Conservation (phyloP, 2,797 vertebrate species). For the Otolemur crassicaudatus region DNA sequence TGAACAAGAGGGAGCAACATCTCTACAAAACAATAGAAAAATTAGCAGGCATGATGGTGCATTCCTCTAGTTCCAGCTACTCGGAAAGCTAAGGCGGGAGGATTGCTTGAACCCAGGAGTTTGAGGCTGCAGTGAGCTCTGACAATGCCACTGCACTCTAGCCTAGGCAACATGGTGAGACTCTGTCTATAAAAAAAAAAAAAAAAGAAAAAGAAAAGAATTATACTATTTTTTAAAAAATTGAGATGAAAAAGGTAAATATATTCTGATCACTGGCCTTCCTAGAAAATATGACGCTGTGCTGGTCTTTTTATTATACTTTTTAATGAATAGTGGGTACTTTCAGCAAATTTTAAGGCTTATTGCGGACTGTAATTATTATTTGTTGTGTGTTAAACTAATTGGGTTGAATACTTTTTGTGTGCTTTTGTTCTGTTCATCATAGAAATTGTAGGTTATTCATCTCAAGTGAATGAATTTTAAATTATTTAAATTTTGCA, state of each 20-base stretch:
- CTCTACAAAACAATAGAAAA: background rate
- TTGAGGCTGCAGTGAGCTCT: background rate
- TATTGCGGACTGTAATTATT: conserved; percentile 4
- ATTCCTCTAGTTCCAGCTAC: background rate
- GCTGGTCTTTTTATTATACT: conserved; percentile 49
- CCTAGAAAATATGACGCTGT: background rate
- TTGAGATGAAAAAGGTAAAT: conserved; percentile 47
- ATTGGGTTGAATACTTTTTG: conserved; percentile 63
- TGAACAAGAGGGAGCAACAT: no score
- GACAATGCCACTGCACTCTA: background rate
- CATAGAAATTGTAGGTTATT: conserved; percentile 49
- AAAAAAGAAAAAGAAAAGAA: background rate
- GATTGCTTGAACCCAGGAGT: background rate
- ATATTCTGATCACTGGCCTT: conserved; percentile 35
- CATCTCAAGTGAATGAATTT: conserved; percentile 64
- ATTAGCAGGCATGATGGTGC: background rate
- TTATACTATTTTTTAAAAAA: background rate
- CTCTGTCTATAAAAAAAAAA: background rate
- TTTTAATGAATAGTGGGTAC: conserved; percentile 34
- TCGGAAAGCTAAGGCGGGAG: background rate
- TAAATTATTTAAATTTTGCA: conserved; percentile 52
- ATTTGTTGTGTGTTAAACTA: conserved; percentile 39
- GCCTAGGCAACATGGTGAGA: background rate
- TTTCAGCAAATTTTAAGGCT: conserved; percentile 6
- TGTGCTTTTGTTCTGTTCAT: conserved; percentile 32